These are phyloP conservation scores for Ciconia stormi DNA, from an alignment of 2,113 vertebrate genomes.

Conservation along the genomic window DNA sequence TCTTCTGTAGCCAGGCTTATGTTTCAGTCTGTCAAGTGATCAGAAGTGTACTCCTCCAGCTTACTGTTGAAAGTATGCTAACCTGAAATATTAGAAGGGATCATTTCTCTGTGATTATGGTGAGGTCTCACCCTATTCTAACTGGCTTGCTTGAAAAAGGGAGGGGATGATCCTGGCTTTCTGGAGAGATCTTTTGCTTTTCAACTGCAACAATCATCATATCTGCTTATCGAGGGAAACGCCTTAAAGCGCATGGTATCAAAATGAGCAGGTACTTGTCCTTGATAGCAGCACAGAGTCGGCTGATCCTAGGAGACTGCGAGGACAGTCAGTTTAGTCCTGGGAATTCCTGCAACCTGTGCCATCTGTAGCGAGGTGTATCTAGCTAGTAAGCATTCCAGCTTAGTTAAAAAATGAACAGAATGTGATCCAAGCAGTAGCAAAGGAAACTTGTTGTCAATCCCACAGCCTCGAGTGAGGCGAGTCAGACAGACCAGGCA, in stretches of 20 bases:
- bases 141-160: neutral
- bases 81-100: neutral
- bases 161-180: neutral
- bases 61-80: neutral
- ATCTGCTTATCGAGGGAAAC: neutral
- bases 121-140: neutral
- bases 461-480: neutral
- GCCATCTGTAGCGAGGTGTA: neutral
- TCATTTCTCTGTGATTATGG: neutral
- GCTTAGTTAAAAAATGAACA: neutral
- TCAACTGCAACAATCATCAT: neutral
- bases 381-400: neutral
- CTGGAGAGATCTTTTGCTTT: neutral
- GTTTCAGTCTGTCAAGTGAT: neutral
- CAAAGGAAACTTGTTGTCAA: neutral
- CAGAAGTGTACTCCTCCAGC: neutral
- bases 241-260: neutral
- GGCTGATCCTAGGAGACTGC: neutral
- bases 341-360: neutral
- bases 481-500: fast-evolving
- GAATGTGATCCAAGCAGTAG: neutral
- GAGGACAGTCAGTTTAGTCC: neutral
- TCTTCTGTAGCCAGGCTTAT: neutral
- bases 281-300: neutral
- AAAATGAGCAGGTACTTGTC: neutral